Conservation (phyloP, 2,113 vertebrate species). For the Podilymbus podiceps region DNA sequence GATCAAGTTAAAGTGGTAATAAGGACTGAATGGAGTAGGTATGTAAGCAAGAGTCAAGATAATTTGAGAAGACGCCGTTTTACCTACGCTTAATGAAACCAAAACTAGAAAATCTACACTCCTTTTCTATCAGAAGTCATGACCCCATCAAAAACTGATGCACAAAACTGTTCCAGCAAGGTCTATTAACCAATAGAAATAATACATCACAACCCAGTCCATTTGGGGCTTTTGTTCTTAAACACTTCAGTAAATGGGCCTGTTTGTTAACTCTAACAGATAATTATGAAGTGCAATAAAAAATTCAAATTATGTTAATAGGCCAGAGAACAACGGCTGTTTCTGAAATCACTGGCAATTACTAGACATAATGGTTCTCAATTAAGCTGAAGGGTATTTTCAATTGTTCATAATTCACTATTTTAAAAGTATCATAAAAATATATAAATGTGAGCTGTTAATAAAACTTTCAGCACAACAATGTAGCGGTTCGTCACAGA, state of each 20-base stretch:
- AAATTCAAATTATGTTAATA: conserved; percentile 98
- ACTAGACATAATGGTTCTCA: conserved; percentile 95
- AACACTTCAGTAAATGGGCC: conserved; percentile 69
- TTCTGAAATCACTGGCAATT: conserved; percentile 96
- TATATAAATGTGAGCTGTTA: conserved; percentile 71
- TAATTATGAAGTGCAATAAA: conserved; percentile 87
- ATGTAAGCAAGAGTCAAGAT: neutral
- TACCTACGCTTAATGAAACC: neutral
- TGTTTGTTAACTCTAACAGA: conserved; percentile 79
- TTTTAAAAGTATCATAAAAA: conserved; percentile 80
- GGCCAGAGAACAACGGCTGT: conserved; percentile 91
- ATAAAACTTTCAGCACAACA: conserved; percentile 74
- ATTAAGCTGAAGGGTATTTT: conserved; percentile 96
- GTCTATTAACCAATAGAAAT: neutral
- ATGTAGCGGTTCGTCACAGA: neutral
- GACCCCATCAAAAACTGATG: conserved; percentile 13
- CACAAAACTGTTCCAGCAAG: neutral
- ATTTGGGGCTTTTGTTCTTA: conserved; percentile 65
- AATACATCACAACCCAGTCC: conserved; percentile 45
- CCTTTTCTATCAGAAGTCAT: neutral
- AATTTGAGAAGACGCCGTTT: neutral
- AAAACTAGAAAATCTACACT: neutral
- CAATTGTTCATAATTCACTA: conserved; percentile 75
- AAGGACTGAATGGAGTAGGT: neutral
- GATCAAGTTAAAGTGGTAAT: neutral